Conservation (phyloP, 2,797 vertebrate genomes). For the Chelon auratus region DNA sequence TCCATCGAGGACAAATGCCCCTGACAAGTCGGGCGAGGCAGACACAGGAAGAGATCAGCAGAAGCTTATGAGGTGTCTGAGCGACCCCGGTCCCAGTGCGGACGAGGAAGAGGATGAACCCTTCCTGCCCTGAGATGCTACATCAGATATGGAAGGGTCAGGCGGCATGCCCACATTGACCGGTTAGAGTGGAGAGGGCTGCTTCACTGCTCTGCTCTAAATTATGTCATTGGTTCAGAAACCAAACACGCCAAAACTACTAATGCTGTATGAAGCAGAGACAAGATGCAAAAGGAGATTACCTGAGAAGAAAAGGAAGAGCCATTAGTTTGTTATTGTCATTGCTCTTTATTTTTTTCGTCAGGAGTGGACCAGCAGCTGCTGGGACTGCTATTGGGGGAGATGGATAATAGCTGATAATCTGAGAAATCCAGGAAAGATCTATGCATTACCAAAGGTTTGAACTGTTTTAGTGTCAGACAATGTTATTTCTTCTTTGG, state of each 20-base stretch:
- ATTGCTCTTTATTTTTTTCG: slow-evolving; percentile 69
- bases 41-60: slow-evolving; percentile 87
- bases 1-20: slow-evolving; percentile 72
- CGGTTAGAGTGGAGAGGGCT: slow-evolving; percentile 20
- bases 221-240: slow-evolving; percentile 55
- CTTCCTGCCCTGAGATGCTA: slow-evolving; percentile 82
- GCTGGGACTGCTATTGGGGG: slow-evolving; percentile 18
- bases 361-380: slow-evolving; percentile 24
- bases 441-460: slow-evolving; percentile 88
- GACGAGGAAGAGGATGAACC: slow-evolving; percentile 92
- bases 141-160: slow-evolving; percentile 15
- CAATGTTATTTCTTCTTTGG: slow-evolving; percentile 47
- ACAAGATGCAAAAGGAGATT: slow-evolving; percentile 28
- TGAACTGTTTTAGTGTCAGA: slow-evolving; percentile 71
- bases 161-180: slow-evolving; percentile 3
- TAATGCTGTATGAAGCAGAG: slow-evolving; percentile 62
- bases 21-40: slow-evolving; percentile 50
- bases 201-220: slow-evolving; percentile 39
- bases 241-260: slow-evolving; percentile 76
- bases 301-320: slow-evolving; percentile 50
- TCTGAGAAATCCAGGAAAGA: slow-evolving; percentile 69
- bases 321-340: slow-evolving; percentile 70
- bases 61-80: slow-evolving; percentile 92
- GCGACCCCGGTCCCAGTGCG: slow-evolving; percentile 92
- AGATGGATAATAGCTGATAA: slow-evolving; percentile 3